Percentiles rank a stretch among this genome's conserved stretches.
Evolutionary conservation across 2,797 vertebrate species (phyloP).

Genomic region (Knipowitschia caucasica): DNA sequence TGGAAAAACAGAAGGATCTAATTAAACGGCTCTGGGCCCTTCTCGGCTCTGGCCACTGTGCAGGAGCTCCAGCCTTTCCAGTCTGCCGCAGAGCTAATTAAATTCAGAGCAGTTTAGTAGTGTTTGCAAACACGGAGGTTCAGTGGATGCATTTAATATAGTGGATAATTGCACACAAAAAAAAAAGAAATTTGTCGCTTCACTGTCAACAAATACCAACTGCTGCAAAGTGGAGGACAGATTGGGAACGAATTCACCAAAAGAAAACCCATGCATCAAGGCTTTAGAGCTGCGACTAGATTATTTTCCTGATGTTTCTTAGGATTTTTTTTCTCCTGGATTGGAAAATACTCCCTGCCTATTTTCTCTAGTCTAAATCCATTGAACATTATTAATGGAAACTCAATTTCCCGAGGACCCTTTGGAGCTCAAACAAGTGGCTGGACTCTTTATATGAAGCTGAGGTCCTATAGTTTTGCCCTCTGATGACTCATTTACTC

Average conservation of each 20-base stretch:
- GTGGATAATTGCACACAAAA: slow-evolving; percentile 1
- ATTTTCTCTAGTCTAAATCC: no score
- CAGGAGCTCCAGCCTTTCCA: slow-evolving; percentile 13
- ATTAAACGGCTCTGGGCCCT: slow-evolving; percentile 37
- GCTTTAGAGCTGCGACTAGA: no score
- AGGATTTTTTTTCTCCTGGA: no score
- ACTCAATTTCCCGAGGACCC: no score
- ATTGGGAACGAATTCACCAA: not conserved
- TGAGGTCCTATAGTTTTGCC: no score
- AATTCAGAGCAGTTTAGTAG: slow-evolving; percentile 21
- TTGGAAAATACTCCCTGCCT: no score
- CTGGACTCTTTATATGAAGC: no score
- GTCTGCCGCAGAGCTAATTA: slow-evolving; percentile 32
- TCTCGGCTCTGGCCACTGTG: slow-evolving; percentile 16
- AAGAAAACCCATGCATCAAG: no score
- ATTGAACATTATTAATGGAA: no score
- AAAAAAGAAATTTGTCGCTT: not conserved
- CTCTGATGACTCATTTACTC: no score
- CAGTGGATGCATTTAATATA: slow-evolving; percentile 3
- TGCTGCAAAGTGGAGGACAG: not conserved
- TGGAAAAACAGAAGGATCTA: slow-evolving; percentile 29
- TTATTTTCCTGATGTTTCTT: no score
- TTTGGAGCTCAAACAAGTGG: no score
- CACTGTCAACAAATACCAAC: not conserved
- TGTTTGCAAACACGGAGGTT: slow-evolving; percentile 22